A percentile compares a stretch with the other conserved stretches of the same genome.
These are phyloP conservation scores for Macaria notata DNA, from an alignment of 2,888 invertebrate genomes.

Conservation along the genomic window DNA sequence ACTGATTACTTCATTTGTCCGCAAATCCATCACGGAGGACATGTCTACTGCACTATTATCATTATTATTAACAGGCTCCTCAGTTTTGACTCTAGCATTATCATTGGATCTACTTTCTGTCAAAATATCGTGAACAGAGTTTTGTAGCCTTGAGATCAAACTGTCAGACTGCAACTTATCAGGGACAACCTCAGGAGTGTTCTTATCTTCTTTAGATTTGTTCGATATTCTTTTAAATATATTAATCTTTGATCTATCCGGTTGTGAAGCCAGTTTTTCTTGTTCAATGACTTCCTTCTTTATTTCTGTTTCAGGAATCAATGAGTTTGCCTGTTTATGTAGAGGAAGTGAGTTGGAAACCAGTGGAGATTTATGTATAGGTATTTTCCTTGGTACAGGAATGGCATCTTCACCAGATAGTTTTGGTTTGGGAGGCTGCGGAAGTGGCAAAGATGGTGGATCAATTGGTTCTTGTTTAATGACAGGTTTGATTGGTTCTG, in stretches of 20 bases:
- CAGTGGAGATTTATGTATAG: slow-evolving; percentile 75
- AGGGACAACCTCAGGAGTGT: slow-evolving; percentile 63
- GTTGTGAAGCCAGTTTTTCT: slow-evolving; percentile 88
- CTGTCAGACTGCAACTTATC: slow-evolving; percentile 68
- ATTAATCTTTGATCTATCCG: slow-evolving; percentile 92
- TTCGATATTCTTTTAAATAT: slow-evolving; percentile 94
- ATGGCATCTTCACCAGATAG: slow-evolving; percentile 63
- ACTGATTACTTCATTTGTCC: slow-evolving; percentile 76
- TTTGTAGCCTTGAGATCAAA: slow-evolving; percentile 74
- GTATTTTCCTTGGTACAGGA: slow-evolving; percentile 76
- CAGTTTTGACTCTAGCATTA: slow-evolving; percentile 58
- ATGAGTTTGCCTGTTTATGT: slow-evolving; percentile 60
- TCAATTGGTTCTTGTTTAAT: slow-evolving; percentile 70
- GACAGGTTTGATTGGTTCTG: slow-evolving; percentile 47
- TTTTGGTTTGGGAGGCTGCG: slow-evolving; percentile 40
- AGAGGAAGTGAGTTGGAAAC: slow-evolving; percentile 63
- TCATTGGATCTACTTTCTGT: slow-evolving; percentile 54
- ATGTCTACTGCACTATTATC: slow-evolving; percentile 77
- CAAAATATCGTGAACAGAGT: slow-evolving; percentile 55
- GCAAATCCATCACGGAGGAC: slow-evolving; percentile 74
- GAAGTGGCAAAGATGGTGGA: slow-evolving; percentile 40
- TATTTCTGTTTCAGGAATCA: slow-evolving; percentile 65
- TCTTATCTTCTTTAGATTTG: slow-evolving; percentile 86
- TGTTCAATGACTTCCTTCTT: slow-evolving; percentile 78
- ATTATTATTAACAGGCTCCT: slow-evolving; percentile 75